Conservation (phyloP, 2,888 invertebrate species). For the Crematogaster levior region DNA sequence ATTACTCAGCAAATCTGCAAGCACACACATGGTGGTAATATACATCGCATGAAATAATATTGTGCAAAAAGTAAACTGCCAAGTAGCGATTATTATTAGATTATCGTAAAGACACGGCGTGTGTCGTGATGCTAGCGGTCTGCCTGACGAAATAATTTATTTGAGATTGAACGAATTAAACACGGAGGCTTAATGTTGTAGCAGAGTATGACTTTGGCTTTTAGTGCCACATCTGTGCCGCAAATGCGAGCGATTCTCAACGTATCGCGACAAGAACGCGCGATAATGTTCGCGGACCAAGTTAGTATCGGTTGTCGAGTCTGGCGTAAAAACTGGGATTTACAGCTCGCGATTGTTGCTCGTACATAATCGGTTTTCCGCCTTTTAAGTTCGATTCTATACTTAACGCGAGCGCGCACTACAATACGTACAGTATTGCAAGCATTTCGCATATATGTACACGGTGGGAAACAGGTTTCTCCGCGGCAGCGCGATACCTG, state of each 20-base stretch:
- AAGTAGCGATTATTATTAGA: background rate
- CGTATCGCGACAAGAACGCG: background rate
- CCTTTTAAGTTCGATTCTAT: conserved; percentile 21
- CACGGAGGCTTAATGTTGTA: background rate
- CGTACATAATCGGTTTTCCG: conserved; percentile 30
- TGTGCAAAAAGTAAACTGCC: background rate
- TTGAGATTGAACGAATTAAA: background rate
- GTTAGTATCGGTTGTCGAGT: background rate
- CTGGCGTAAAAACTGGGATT: conserved; percentile 9
- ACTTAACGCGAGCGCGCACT: conserved; percentile 41
- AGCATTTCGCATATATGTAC: background rate
- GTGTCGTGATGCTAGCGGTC: background rate
- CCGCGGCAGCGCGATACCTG: background rate
- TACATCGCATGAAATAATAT: background rate
- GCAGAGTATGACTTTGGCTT: background rate
- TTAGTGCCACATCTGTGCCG: background rate
- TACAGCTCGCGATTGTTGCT: conserved; percentile 42
- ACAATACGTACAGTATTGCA: conserved; percentile 25
- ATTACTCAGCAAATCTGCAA: background rate
- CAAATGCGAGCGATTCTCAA: background rate
- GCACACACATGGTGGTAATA: background rate
- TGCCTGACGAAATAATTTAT: conserved; percentile 15
- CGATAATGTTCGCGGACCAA: conserved; percentile 2
- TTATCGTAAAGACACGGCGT: background rate
- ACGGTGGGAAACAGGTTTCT: conserved; percentile 47